These are phyloP conservation scores for Cirrhinus mrigala DNA, from an alignment of 2,797 vertebrate genomes.

Conservation along the genomic window DNA sequence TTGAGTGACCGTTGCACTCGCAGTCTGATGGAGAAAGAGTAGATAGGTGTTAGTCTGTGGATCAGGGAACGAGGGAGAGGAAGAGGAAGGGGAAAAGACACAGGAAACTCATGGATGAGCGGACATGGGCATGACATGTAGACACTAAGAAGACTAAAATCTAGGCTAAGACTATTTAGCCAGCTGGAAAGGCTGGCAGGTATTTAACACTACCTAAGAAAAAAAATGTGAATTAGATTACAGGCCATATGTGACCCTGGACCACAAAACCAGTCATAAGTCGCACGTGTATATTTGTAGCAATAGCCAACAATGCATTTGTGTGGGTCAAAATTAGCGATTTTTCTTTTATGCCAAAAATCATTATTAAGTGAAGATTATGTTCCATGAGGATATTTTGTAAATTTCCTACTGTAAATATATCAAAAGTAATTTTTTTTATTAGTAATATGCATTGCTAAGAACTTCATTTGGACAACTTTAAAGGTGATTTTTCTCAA, in stretches of 20 bases:
- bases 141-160: not conserved
- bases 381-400: no score
- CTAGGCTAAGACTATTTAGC: not conserved
- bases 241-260: not conserved
- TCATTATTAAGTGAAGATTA: no score
- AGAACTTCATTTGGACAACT: no score
- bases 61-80: not conserved
- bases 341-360: no score
- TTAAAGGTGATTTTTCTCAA: no score
- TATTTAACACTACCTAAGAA: not conserved
- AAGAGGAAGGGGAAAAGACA: constrained; percentile 10
- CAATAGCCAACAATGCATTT: no score
- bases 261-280: no score
- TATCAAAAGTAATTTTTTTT: no score
- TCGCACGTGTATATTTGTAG: no score
- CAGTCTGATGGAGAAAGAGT: constrained; percentile 85
- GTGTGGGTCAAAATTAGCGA: no score
- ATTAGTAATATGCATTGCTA: no score
- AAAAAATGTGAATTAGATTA: constrained; percentile 9
- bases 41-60: constrained; percentile 53
- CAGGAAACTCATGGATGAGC: constrained; percentile 35
- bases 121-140: not conserved
- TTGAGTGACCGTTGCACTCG: constrained; percentile 96
- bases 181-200: not conserved
- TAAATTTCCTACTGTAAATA: no score